Evolutionary conservation across 2,888 invertebrate species (phyloP).

Genomic region (Apodemia zela): DNA sequence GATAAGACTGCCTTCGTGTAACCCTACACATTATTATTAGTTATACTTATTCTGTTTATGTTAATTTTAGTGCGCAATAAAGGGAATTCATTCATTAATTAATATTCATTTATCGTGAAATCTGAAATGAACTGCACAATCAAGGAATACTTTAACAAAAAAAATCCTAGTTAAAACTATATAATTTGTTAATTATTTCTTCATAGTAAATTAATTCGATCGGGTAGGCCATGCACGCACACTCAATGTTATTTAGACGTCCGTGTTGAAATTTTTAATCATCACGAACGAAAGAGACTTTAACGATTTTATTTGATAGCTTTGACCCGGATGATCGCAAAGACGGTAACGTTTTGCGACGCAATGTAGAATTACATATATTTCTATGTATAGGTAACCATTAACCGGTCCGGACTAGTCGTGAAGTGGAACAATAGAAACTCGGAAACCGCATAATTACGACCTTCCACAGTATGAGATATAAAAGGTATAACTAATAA

Average conservation of each 20-base stretch:
- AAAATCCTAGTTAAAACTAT: not conserved
- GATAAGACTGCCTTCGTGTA: too few relatives aligned
- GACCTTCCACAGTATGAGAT: constrained; percentile 60
- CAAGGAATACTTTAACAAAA: not conserved
- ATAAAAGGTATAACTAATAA: constrained; percentile 35
- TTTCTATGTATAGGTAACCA: constrained; percentile 35
- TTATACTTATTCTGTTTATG: too few relatives aligned
- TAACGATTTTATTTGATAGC: constrained; percentile 44
- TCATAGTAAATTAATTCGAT: constrained; percentile 3
- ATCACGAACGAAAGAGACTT: constrained; percentile 24
- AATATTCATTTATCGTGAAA: not conserved
- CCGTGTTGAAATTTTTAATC: constrained; percentile 21
- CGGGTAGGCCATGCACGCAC: constrained; percentile 13
- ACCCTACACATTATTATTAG: too few relatives aligned
- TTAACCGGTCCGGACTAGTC: constrained; percentile 52
- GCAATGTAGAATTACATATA: constrained; percentile 42
- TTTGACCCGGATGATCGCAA: constrained; percentile 55
- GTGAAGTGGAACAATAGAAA: constrained; percentile 69
- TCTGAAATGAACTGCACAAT: not conserved
- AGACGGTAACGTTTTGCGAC: constrained; percentile 47
- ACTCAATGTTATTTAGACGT: constrained; percentile 17
- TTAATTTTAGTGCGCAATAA: too few relatives aligned
- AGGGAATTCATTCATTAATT: not conserved
- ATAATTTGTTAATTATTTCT: constrained; percentile 8
- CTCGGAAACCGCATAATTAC: constrained; percentile 48